Evolutionary conservation across 2,888 invertebrate genomes (phyloP).

Genomic region (Tridacna crocea): DNA sequence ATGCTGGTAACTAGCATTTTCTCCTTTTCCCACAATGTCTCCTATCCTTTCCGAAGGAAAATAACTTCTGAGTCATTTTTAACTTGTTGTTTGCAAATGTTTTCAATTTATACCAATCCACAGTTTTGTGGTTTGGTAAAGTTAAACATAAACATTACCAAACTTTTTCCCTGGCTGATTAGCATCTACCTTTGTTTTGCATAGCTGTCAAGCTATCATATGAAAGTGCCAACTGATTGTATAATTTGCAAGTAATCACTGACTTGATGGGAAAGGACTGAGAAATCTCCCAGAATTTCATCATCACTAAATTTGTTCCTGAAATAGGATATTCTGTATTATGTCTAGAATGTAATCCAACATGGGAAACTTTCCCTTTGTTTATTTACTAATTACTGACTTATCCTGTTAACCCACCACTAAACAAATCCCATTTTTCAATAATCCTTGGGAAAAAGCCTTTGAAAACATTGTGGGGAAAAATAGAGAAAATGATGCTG

Average conservation of each 20-base stretch:
- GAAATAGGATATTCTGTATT: background rate
- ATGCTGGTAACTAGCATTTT: no score
- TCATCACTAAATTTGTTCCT: conserved; percentile 18
- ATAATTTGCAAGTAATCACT: background rate
- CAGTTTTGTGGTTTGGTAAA: no score
- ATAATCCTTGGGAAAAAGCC: no score
- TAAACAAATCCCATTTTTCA: no score
- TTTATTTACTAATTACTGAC: conserved; percentile 7
- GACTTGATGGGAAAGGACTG: background rate
- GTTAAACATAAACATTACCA: no score
- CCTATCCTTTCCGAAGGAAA: no score
- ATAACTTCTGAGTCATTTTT: no score
- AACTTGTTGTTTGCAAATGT: no score
- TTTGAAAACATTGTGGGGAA: background rate
- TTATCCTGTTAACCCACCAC: background rate
- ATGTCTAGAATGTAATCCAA: conserved; percentile 13
- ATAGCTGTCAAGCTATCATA: background rate
- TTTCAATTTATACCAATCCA: no score
- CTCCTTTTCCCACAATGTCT: no score
- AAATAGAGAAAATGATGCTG: no score
- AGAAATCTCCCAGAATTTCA: conserved; percentile 6
- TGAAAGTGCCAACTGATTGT: background rate
- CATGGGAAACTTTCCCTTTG: conserved; percentile 12
- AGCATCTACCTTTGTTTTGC: background rate
- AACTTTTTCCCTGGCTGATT: no score